phyloP scores from a whole-genome alignment of 2,888 invertebrate genomes.

The Noctua janthe region DNA sequence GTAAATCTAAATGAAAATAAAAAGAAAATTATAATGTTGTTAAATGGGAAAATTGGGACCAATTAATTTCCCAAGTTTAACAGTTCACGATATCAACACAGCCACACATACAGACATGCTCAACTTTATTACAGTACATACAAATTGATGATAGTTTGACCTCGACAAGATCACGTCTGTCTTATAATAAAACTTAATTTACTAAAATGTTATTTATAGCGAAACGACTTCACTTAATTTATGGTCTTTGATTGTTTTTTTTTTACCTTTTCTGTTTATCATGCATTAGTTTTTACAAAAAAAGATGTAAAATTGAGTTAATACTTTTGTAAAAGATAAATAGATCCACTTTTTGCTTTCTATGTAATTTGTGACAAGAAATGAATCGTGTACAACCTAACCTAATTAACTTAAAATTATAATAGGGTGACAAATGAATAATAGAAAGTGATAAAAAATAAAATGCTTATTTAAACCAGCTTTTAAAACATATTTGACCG shows the following conservation, averaged over 20 bases:
- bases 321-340: slow-evolving; percentile 26
- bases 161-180: slow-evolving; percentile 24
- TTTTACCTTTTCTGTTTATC: background rate
- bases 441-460: background rate
- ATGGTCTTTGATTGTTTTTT: slow-evolving; percentile 28
- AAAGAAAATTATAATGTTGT: background rate
- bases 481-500: no score
- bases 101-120: background rate
- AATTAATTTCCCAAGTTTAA: background rate
- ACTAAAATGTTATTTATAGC: slow-evolving; percentile 18
- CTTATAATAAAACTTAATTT: slow-evolving; percentile 23
- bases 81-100: background rate
- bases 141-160: slow-evolving; percentile 33
- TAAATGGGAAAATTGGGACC: background rate
- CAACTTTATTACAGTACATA: background rate
- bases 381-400: background rate
- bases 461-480: background rate
- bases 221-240: slow-evolving; percentile 4
- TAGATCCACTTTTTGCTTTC: slow-evolving; percentile 29
- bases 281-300: background rate
- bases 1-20: background rate
- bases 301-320: background rate
- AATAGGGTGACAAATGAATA: background rate
- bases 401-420: background rate
- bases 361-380: slow-evolving; percentile 36